Evolutionary conservation across 1,140 invertebrate genomes (phyloP).

Genomic region (Camponotus floridanus): DNA sequence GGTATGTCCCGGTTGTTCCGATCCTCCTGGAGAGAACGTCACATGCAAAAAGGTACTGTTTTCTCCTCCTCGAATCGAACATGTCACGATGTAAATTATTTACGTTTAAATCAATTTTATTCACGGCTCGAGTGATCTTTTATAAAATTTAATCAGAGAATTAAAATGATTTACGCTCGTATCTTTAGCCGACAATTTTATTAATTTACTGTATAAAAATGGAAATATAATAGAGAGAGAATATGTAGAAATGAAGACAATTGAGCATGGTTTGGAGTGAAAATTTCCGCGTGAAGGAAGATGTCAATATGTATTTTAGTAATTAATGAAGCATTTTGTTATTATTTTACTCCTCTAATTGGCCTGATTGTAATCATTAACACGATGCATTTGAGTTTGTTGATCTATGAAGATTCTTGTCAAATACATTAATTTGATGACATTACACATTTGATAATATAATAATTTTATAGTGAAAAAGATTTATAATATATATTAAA

Average conservation of each 20-base stretch:
- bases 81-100: neutral
- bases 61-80: constrained; percentile 33
- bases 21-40: neutral
- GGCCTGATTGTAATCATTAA: constrained; percentile 4
- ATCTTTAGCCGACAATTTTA: constrained; percentile 56
- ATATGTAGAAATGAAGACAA: constrained; percentile 8
- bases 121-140: neutral
- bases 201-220: neutral
- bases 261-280: neutral
- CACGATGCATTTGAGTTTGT: neutral
- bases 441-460: neutral
- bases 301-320: constrained; percentile 6
- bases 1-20: constrained; percentile 2
- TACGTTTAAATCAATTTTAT: constrained; percentile 10
- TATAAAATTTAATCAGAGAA: neutral
- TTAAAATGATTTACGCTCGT: constrained; percentile 8
- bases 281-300: neutral
- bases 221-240: neutral
- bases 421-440: constrained; percentile 3
- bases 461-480: neutral
- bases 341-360: constrained; percentile 20
- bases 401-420: neutral
- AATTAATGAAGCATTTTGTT: neutral
- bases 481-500: neutral
- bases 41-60: neutral